Evolutionary conservation across 2,797 vertebrate genomes (phyloP).

Genomic region (Cyclopterus lumpus): DNA sequence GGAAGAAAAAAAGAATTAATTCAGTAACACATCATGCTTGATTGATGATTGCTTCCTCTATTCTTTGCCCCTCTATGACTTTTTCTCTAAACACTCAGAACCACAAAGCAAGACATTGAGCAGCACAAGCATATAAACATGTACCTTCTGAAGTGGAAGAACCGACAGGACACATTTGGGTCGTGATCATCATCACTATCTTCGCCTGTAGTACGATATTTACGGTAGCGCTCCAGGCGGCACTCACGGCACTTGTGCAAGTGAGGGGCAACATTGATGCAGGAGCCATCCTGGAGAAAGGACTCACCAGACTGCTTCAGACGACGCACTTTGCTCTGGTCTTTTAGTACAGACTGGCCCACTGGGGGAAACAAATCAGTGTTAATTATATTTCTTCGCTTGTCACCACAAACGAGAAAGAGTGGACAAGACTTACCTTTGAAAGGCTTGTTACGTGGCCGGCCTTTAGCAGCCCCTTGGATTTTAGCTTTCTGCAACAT

Average conservation of each 20-base stretch:
- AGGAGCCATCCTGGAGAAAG: constrained; percentile 98
- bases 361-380: constrained; percentile 79
- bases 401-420: neutral
- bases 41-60: neutral
- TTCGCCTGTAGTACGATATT: constrained; percentile 90
- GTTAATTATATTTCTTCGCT: constrained; percentile 13
- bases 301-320: constrained; percentile 98
- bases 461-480: constrained; percentile 88
- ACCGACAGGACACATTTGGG: constrained; percentile 97
- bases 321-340: constrained; percentile 95
- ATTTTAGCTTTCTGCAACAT: constrained; percentile 90
- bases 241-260: constrained; percentile 99
- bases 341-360: constrained; percentile 97
- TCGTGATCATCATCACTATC: constrained; percentile 98
- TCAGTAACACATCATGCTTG: neutral
- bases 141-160: constrained; percentile 98
- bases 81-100: neutral
- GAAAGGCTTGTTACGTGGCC: constrained; percentile 93
- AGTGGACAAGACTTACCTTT: constrained; percentile 86
- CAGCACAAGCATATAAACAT: neutral
- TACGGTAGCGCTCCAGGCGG: constrained; percentile 95
- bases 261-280: constrained; percentile 98
- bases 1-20: neutral
- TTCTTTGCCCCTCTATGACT: too few relatives aligned
- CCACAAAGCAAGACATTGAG: neutral